Evolutionary conservation across 2,888 invertebrate species (phyloP).

Genomic region (Cynaeus angustus): DNA sequence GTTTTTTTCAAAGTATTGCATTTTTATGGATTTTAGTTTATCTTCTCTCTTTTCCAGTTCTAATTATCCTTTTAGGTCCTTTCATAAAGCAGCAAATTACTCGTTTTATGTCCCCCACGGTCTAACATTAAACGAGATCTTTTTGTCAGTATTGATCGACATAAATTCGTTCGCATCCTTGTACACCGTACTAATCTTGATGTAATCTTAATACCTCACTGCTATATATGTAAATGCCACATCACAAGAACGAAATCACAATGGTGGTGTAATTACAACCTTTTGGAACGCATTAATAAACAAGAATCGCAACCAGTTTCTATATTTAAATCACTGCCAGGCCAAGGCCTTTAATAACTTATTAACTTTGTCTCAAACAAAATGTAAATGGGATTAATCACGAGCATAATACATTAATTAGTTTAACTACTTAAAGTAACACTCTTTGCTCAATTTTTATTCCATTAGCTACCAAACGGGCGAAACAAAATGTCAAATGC

Average conservation of each 20-base stretch:
- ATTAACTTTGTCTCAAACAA: constrained; percentile 35
- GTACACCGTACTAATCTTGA: not conserved
- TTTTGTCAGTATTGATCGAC: not conserved
- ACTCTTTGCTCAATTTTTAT: constrained; percentile 2
- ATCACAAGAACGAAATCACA: constrained; percentile 5
- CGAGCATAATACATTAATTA: not conserved
- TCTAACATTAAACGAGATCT: not conserved
- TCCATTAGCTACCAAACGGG: constrained; percentile 15
- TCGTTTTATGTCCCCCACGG: too few species aligned
- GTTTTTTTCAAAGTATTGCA: too few species aligned
- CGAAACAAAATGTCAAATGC: constrained; percentile 16
- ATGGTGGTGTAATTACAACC: constrained; percentile 25
- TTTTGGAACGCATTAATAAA: constrained; percentile 17
- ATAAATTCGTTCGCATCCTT: too few species aligned
- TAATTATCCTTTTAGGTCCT: too few species aligned
- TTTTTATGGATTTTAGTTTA: too few species aligned
- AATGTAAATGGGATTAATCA: constrained; percentile 21
- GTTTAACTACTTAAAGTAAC: not conserved
- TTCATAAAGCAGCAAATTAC: too few species aligned
- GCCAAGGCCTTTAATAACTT: constrained; percentile 32
- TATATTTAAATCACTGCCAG: too few species aligned
- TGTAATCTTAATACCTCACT: constrained; percentile 4
- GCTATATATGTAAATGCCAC: constrained; percentile 12
- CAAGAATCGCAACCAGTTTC: constrained; percentile 29
- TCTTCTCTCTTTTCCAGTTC: too few species aligned